Evolutionary conservation across 2,888 invertebrate genomes (phyloP).

Genomic region (Metalampra italica): DNA sequence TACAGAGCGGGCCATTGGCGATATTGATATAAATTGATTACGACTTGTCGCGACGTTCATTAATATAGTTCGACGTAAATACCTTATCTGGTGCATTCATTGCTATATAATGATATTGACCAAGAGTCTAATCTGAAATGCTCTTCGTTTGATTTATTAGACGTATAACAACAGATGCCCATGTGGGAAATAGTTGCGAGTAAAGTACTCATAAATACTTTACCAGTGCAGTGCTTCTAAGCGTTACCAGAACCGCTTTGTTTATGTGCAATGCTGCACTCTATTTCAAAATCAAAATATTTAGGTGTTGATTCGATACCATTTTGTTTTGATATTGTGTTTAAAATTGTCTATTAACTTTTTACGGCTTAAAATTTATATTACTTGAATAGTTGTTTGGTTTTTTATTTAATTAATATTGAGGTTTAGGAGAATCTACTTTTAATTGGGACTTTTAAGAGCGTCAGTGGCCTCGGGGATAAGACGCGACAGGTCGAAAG

Average conservation of each 20-base stretch:
- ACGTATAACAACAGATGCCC: constrained; percentile 14
- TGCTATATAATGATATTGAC: constrained; percentile 51
- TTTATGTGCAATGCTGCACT: neutral
- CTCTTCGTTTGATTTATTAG: constrained; percentile 32
- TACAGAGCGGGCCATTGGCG: constrained; percentile 61
- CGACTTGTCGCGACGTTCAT: constrained; percentile 67
- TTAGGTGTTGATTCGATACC: no score
- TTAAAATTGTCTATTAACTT: no score
- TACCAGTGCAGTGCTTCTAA: neutral
- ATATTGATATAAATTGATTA: constrained; percentile 79
- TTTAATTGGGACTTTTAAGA: no score
- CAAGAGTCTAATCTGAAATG: constrained; percentile 41
- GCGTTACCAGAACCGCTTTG: neutral
- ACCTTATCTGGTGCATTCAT: constrained; percentile 62
- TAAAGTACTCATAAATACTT: constrained; percentile 1
- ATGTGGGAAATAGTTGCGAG: constrained; percentile 10
- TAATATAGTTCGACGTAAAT: constrained; percentile 61
- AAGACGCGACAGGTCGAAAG: no score
- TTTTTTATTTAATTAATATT: no score
- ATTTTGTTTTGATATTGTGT: no score
- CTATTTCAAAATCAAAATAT: neutral
- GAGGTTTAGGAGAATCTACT: no score
- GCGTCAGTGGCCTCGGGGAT: no score
- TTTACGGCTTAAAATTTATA: no score
- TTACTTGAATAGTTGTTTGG: no score